phyloP scores from a whole-genome alignment of 2,888 invertebrate genomes.

The Plebejus melissa region DNA sequence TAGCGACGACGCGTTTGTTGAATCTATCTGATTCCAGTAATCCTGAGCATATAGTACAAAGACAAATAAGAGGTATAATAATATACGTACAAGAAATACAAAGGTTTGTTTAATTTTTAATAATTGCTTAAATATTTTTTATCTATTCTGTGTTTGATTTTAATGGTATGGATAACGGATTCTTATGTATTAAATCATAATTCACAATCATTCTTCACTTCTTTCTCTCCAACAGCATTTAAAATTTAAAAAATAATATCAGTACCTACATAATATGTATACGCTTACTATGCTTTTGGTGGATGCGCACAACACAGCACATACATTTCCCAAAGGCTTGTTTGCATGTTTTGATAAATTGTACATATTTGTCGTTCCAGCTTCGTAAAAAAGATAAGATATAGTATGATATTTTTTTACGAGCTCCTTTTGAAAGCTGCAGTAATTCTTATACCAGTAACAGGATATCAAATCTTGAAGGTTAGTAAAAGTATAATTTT shows the following conservation, averaged over 20 bases:
- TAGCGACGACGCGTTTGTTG: constrained; percentile 42
- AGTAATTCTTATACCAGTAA: constrained; percentile 43
- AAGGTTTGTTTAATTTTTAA: constrained; percentile 32
- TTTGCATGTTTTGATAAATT: constrained; percentile 27
- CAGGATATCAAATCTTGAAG: constrained; percentile 43
- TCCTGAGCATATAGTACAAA: constrained; percentile 35
- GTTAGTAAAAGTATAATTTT: constrained; percentile 35
- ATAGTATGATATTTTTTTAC: constrained; percentile 37
- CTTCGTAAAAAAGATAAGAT: constrained; percentile 42
- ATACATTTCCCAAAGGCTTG: background rate
- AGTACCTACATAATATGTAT: no score
- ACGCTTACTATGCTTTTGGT: no score
- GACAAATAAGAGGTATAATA: constrained; percentile 42
- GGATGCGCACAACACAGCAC: no score
- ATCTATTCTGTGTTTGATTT: background rate
- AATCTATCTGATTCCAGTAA: constrained; percentile 40
- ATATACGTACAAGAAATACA: constrained; percentile 44
- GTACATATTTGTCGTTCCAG: constrained; percentile 35
- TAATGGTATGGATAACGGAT: no score
- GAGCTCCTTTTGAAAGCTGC: constrained; percentile 42
- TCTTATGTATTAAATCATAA: no score
- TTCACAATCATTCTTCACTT: no score
- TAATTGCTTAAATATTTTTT: background rate
- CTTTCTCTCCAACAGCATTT: no score
- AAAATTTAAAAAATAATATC: no score